A percentile compares a stretch with the other conserved stretches of the same genome.
These are phyloP conservation scores for Platyrinchus mystaceus DNA, from an alignment of 2,797 vertebrate species.

Conservation along the genomic window DNA sequence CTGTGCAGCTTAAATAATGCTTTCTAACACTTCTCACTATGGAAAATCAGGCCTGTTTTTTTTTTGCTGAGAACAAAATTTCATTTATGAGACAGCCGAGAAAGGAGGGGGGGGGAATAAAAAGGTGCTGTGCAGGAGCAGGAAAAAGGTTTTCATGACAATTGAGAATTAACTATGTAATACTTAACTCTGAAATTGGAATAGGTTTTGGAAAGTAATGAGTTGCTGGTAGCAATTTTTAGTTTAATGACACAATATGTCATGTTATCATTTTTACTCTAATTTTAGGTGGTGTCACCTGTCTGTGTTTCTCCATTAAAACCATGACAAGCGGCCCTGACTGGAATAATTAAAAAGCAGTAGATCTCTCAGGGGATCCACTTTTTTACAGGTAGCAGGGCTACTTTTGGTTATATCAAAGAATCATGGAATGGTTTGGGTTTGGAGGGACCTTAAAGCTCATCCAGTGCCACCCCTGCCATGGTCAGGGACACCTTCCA, in stretches of 20 bases:
- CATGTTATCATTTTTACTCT: not conserved
- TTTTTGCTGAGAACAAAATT: conserved; percentile 11
- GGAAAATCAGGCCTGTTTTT: not conserved
- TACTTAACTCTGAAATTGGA: not conserved
- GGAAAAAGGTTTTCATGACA: not conserved
- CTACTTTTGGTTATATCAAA: accelerated
- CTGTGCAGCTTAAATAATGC: not conserved
- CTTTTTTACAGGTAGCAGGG: not conserved
- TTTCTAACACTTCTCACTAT: not conserved
- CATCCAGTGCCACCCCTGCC: not conserved
- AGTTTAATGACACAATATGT: not conserved
- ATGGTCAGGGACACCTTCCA: not conserved
- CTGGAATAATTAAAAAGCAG: not conserved
- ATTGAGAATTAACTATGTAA: not conserved
- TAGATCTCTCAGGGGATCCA: not conserved
- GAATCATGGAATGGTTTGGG: not conserved
- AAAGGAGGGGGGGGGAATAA: not conserved
- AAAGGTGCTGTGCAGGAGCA: not conserved
- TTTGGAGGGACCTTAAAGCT: not conserved
- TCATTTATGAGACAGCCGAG: not conserved
- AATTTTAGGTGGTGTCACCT: not conserved
- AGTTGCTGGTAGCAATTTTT: not conserved
- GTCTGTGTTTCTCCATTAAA: not conserved
- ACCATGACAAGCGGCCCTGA: not conserved
- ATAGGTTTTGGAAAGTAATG: not conserved